Evolutionary conservation across 1,140 invertebrate genomes (phyloP), one percentile per base, ranked within the genome.

Genomic region (Sycobia sp.): DNA sequence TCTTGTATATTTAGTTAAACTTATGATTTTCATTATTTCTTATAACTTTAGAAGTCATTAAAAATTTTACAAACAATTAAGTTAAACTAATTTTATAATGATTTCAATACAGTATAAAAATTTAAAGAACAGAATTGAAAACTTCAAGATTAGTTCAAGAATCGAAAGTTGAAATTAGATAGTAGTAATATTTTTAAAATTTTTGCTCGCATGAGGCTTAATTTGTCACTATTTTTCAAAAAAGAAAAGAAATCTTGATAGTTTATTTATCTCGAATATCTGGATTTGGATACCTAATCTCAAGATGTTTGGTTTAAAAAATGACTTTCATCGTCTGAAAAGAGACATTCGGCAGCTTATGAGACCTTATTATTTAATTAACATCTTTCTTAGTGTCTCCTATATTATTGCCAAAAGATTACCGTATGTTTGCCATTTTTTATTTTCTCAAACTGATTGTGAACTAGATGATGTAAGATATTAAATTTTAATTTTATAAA

Each of bases 311-410:
- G 38, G n/a, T 8, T 55, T 50, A 20, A 56, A 27, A 9, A 59
- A 56, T 32, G 58, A 56, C 11, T 49, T 56, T 51, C 27, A 54
- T 41, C 13, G 27, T 4, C 85, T 91, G 55, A 87, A 89, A 75
- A 86, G 86, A 61, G 91, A 95, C 77, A 72, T 94, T 20, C 78
- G 82, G 49, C 81, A 88, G 67, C 80, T 96, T 61, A 71, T 91
- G 23, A 91, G 91, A 75, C 92, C 92, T 0, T 95, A 96, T 84
- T 96, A 95, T 77, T 85, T 94, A 77, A 79, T 94, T 13, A 96
- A 96, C 76, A 88, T 95, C 70, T 47, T 95, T n/a, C 76, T 96
- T 20, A 91, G 92, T 73, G 57, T 93, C 13, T 93, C 92, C 0
- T 97, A 93, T 72, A 81, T 96, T 7, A 69, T 89, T 7, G 84